Percentiles rank a stretch among this genome's conserved stretches.
Conservation (phyloP, 2,797 vertebrate genomes). For the Megalops cyprinoides region DNA sequence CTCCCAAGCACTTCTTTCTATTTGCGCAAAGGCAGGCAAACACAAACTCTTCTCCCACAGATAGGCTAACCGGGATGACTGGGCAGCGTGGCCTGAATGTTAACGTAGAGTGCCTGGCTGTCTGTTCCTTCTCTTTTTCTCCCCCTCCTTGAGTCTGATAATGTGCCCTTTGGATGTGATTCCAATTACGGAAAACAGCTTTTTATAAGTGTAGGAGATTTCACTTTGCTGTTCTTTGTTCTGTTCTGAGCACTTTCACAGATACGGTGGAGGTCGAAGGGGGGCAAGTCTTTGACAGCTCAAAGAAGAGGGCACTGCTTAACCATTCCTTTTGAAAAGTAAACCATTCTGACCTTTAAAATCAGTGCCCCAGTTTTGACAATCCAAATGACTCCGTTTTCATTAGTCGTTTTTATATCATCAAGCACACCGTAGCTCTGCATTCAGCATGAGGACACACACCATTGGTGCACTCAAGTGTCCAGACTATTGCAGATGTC, state of each 20-base stretch:
- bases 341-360: neutral
- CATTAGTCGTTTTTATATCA: too few species aligned
- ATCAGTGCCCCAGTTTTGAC: too few species aligned
- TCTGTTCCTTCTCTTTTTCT: neutral
- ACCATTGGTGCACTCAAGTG: too few species aligned
- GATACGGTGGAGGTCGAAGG: neutral
- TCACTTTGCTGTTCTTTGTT: constrained; percentile 40
- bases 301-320: neutral
- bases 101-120: neutral
- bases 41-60: neutral
- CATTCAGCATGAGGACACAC: too few species aligned
- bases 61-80: neutral
- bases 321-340: neutral
- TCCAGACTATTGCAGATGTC: too few species aligned
- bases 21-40: neutral
- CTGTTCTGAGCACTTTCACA: constrained; percentile 15
- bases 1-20: too few species aligned
- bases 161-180: constrained; percentile 7
- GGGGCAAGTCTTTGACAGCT: neutral
- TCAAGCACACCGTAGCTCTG: too few species aligned
- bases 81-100: too few species aligned
- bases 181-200: neutral
- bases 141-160: neutral
- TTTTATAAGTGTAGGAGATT: constrained; percentile 31
- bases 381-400: too few species aligned